These are phyloP conservation scores for Kradibia gibbosae DNA, from an alignment of 1,140 invertebrate species.

Conservation along the genomic window DNA sequence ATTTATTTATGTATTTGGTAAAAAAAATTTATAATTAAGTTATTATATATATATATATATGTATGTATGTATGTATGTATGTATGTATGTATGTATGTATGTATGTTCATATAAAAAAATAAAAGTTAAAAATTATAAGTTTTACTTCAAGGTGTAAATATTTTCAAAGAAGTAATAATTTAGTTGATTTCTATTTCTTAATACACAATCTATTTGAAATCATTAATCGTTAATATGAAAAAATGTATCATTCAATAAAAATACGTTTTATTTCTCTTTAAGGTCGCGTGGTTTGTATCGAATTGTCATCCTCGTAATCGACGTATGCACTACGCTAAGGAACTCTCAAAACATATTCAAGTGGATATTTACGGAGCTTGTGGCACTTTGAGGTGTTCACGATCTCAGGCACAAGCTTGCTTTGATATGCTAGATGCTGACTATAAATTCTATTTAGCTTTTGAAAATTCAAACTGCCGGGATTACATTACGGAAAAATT, in stretches of 20 bases:
- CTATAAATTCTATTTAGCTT: constrained; percentile 98
- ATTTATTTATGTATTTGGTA: too few species aligned
- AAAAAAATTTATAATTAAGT: too few species aligned
- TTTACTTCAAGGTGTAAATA: too few species aligned
- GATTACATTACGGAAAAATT: constrained; percentile 99
- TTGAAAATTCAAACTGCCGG: constrained; percentile 96
- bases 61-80: too few species aligned
- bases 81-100: too few species aligned
- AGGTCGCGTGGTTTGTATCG: constrained; percentile 97
- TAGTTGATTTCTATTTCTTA: too few species aligned
- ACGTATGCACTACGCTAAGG: constrained; percentile 88
- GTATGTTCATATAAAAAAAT: too few species aligned
- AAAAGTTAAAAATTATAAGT: too few species aligned
- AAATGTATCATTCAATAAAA: constrained; percentile 71
- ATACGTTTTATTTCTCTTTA: constrained; percentile 42
- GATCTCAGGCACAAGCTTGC: constrained; percentile 85
- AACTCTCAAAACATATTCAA: constrained; percentile 88
- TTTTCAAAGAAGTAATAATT: too few species aligned
- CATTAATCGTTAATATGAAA: too few species aligned
- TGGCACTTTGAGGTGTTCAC: constrained; percentile 87
- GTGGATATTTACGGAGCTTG: constrained; percentile 96
- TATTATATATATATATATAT: too few species aligned
- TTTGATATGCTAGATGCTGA: constrained; percentile 93
- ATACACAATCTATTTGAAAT: too few species aligned
- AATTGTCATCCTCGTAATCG: constrained; percentile 94